Evolutionary conservation across 2,888 invertebrate genomes (phyloP).

Genomic region (Epinotia bilunana): DNA sequence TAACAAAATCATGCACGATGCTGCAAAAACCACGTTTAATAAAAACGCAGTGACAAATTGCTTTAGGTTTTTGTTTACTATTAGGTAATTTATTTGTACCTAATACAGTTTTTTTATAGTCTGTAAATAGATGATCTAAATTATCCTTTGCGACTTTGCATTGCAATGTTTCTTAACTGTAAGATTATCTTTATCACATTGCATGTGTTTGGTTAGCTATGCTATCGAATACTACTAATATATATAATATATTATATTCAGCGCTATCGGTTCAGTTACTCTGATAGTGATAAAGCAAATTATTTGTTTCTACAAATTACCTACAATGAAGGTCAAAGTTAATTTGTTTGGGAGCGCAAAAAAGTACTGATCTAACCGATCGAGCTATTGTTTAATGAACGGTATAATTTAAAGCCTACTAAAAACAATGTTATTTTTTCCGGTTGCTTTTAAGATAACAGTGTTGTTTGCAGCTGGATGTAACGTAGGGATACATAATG

Average conservation of each 20-base stretch:
- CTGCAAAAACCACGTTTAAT: no score
- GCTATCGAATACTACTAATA: no score
- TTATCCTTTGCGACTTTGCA: no score
- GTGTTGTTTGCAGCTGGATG: neutral
- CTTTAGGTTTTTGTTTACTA: neutral
- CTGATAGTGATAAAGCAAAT: constrained; percentile 34
- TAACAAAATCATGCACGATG: no score
- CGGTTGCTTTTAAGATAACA: neutral
- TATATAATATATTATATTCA: neutral
- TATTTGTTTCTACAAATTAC: constrained; percentile 37
- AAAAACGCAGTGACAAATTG: neutral
- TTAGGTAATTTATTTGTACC: neutral
- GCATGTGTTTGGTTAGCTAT: no score
- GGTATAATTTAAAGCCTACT: constrained; percentile 18
- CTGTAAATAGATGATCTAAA: no score
- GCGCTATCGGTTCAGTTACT: constrained; percentile 29
- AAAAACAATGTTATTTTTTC: constrained; percentile 36
- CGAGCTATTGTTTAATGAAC: constrained; percentile 33
- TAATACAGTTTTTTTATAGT: no score
- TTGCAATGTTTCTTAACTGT: no score
- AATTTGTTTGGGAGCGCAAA: constrained; percentile 40
- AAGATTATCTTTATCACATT: no score
- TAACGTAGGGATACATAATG: no score
- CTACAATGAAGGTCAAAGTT: constrained; percentile 38
- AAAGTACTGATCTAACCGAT: constrained; percentile 35